A percentile compares a stretch with the other conserved stretches of the same genome.
Conservation (phyloP, 2,888 invertebrate genomes). For the Drosophila aldrichi region DNA sequence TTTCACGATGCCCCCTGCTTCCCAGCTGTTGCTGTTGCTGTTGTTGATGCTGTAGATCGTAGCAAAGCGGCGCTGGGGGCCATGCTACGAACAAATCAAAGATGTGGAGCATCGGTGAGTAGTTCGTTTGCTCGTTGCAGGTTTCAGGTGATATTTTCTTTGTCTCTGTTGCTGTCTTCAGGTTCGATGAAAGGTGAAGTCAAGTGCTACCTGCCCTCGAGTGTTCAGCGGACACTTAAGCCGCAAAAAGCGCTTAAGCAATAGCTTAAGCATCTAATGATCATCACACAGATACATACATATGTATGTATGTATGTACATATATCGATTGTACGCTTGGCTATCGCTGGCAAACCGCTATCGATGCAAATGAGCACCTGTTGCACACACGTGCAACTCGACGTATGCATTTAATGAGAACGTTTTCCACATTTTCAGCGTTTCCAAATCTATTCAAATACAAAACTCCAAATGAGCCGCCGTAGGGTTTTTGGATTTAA, state of each 20-base stretch:
- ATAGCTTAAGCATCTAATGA: conserved; percentile 41
- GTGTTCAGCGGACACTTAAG: conserved; percentile 52
- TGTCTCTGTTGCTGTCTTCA: conserved; percentile 8
- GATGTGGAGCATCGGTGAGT: conserved; percentile 51
- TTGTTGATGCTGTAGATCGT: conserved; percentile 39
- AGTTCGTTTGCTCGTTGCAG: conserved; percentile 62
- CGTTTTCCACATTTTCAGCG: conserved; percentile 47
- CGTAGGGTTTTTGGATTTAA: conserved; percentile 27
- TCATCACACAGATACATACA: conserved; percentile 21
- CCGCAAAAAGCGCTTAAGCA: conserved; percentile 53
- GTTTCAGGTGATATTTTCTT: conserved; percentile 59
- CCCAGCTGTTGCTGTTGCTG: conserved; percentile 20
- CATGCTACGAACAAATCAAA: conserved; percentile 43
- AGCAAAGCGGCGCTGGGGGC: conserved; percentile 53
- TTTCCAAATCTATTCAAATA: conserved; percentile 52
- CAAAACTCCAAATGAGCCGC: conserved; percentile 49
- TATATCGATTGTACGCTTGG: conserved; percentile 55
- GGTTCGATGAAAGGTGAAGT: conserved; percentile 65
- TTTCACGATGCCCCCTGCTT: conserved; percentile 41
- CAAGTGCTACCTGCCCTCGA: conserved; percentile 52
- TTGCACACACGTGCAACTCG: conserved; percentile 53
- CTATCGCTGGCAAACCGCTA: conserved; percentile 43
- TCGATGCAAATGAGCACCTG: conserved; percentile 66
- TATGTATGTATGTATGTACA: background rate
- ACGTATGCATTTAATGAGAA: conserved; percentile 52